phyloP scores from a whole-genome alignment of 2,797 vertebrate genomes.

The Phalanger gymnotis region DNA sequence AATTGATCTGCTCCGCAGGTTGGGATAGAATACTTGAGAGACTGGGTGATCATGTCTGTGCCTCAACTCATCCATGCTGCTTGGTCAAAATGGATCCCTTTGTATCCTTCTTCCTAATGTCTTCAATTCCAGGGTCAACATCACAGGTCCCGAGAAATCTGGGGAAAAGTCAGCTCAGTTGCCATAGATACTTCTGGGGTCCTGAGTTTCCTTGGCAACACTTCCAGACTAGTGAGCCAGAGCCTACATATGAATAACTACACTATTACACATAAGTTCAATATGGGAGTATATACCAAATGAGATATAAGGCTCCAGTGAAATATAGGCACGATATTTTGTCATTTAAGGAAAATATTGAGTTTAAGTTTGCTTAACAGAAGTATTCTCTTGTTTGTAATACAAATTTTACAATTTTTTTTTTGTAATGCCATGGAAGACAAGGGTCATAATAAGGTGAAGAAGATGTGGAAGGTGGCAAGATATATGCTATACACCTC shows the following conservation, averaged over 20 bases:
- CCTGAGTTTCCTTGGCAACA: neutral
- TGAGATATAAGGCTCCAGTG: neutral
- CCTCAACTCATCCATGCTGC: neutral
- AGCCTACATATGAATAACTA: neutral
- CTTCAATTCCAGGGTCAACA: neutral
- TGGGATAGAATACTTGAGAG: neutral
- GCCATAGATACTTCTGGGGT: neutral
- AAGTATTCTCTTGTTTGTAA: neutral
- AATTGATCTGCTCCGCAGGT: neutral
- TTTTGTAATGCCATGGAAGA: neutral
- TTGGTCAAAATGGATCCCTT: neutral
- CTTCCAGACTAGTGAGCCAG: neutral
- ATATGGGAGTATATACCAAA: neutral
- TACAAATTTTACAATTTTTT: neutral
- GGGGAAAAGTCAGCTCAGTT: neutral
- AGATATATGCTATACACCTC: neutral
- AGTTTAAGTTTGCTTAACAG: neutral
- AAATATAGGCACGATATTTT: neutral
- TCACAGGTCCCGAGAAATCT: neutral
- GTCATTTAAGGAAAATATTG: neutral
- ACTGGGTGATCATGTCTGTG: neutral
- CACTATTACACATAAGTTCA: neutral
- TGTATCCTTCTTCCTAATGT: neutral
- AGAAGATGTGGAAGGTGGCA: neutral
- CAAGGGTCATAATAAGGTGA: neutral